Percentiles rank a stretch among this genome's conserved stretches.
Evolutionary conservation across 2,888 invertebrate genomes (phyloP).

Genomic region (Hydrotaea cyrtoneurina): DNA sequence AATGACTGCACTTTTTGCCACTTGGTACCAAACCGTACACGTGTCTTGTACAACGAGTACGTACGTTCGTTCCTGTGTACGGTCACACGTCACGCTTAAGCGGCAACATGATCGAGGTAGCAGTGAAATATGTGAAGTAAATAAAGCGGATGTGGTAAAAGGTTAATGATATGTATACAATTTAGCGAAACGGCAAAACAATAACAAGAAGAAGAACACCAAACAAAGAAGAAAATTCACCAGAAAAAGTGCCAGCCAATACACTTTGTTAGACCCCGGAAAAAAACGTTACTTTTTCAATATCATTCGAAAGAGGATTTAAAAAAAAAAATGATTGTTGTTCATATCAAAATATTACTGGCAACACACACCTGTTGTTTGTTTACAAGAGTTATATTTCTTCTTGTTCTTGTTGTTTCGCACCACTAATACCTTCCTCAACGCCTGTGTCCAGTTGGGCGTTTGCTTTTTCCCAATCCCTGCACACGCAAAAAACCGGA

Average conservation of each 20-base stretch:
- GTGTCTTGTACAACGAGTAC: slow-evolving; percentile 31
- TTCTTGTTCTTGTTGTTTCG: not conserved
- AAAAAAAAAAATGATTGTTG: slow-evolving; percentile 1
- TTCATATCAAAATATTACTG: not conserved
- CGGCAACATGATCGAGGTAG: slow-evolving; percentile 12
- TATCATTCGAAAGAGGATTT: slow-evolving; percentile 11
- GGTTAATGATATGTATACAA: slow-evolving; percentile 58
- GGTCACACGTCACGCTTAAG: slow-evolving; percentile 46
- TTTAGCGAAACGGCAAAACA: not conserved
- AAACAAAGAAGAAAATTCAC: not conserved
- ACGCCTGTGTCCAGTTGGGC: not conserved
- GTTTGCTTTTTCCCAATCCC: not conserved
- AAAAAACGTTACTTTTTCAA: slow-evolving; percentile 21
- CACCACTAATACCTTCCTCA: not conserved
- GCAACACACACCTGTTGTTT: slow-evolving; percentile 28
- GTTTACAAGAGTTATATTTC: not conserved
- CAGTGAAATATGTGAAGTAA: slow-evolving; percentile 20
- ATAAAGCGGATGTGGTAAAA: slow-evolving; percentile 61
- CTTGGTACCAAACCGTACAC: slow-evolving; percentile 1
- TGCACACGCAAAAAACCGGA: not conserved
- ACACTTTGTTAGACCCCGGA: not conserved
- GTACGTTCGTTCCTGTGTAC: not conserved
- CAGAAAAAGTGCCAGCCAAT: not conserved
- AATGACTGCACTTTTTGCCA: slow-evolving; percentile 14
- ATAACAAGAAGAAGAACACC: not conserved